Base-by-base conservation (phyloP, 2,797 vertebrate genomes). In the Sebastes hubbsi region DNA sequence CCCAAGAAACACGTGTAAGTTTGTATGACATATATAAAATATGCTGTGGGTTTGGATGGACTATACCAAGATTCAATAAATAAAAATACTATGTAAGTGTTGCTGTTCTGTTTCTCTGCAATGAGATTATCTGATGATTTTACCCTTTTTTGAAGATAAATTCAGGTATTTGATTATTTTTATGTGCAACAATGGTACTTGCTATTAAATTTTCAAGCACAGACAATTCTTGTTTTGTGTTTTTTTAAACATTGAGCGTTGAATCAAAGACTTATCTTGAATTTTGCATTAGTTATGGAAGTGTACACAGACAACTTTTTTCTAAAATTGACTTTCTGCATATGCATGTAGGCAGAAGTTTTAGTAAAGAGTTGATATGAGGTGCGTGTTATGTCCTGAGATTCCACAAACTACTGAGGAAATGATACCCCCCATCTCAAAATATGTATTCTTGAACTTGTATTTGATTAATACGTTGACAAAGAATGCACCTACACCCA, bases 41-140 rank as follows among this genome's bases (percentile, higher is more conserved):
- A 22, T 77, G 49, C 64, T 65, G 42, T 73, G 67, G 66, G 80
- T 72, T 81, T 72, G 59, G 38, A 20, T 25, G 10, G 34, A 36
- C 60, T 74, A 4, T 62, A 29, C 27, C 13, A 20, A 42, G 3
- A 59, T 67, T 14, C 25, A 81, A 62, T 68, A 56, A 85, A 77
- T 52, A 24, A 8, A 8, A 55, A 66, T 18, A 27, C 12, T 42
- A 10, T 66, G 18, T 11, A 42, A 72, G 3, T 20, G 11, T 56
- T 62, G 9, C 8, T 65, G 2, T 74, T 36, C 0, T 24, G 1
- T 22, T 49, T 59, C 27, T 77, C 7, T 46, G 2, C 20, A 25
- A 1, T 7, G 38, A 12, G 1, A 29, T 11, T 69, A 2, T 49
- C 18, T 49, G 18, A 1, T 61, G 0, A n/a, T 62, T 56, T 25